Percentiles rank a stretch among this genome's conserved stretches.
Evolutionary conservation across 2,113 vertebrate species (phyloP).

Genomic region (Peromyscus maniculatus): DNA sequence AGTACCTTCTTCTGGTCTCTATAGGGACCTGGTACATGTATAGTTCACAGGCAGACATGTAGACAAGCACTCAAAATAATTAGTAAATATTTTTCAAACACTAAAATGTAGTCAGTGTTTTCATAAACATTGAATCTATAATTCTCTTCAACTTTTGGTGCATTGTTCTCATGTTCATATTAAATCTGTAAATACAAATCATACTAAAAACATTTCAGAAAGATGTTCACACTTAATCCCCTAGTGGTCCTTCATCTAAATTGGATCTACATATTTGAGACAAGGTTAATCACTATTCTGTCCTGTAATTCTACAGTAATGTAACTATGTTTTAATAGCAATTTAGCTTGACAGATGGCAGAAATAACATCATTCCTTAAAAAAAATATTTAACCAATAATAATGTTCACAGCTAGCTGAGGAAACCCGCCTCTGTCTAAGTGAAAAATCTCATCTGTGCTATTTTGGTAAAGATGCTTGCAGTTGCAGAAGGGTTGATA

Average conservation of each 20-base stretch:
- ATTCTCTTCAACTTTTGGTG: conserved; percentile 3
- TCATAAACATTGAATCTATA: neutral
- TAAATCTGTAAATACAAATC: conserved; percentile 19
- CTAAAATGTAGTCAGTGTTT: neutral
- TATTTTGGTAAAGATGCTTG: neutral
- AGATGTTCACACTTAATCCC: conserved; percentile 8
- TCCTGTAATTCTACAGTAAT: neutral
- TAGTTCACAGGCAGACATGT: neutral
- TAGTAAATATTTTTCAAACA: neutral
- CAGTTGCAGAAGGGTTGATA: neutral
- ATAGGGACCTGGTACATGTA: neutral
- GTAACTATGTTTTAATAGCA: neutral
- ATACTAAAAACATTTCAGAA: conserved; percentile 15
- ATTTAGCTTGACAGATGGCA: neutral
- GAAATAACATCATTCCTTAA: neutral
- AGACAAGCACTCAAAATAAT: neutral
- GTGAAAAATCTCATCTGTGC: neutral
- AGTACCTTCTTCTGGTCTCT: neutral
- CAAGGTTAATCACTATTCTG: conserved; percentile 21
- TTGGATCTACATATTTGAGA: neutral
- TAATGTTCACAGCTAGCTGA: neutral
- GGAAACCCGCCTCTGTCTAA: neutral
- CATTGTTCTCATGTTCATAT: neutral
- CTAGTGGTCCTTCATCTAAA: neutral
- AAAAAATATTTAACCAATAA: neutral